Conservation (phyloP, 2,797 vertebrate genomes). For the Netta rufina region DNA sequence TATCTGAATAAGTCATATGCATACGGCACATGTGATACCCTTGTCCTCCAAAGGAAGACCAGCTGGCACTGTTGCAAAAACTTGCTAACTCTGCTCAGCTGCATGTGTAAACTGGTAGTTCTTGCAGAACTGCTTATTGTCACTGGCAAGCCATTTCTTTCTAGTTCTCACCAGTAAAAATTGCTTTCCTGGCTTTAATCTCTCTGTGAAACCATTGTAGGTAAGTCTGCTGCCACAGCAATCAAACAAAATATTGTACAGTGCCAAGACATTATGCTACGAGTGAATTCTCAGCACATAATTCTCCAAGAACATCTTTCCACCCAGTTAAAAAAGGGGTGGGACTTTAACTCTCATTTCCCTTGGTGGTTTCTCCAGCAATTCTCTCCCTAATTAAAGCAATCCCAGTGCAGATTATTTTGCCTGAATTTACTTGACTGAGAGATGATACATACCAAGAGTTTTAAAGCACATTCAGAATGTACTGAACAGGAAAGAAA, state of each 20-base stretch:
- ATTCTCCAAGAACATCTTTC: conserved; percentile 23
- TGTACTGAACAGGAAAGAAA: background rate
- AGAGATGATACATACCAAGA: background rate
- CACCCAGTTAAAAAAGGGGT: background rate
- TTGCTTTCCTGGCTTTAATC: background rate
- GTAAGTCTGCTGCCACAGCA: conserved; percentile 35
- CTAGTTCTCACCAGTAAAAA: background rate
- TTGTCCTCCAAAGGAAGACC: background rate
- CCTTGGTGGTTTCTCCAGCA: background rate
- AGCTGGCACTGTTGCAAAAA: conserved; percentile 25
- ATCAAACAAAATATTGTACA: background rate
- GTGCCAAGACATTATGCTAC: background rate
- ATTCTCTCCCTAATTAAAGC: background rate
- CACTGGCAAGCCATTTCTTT: background rate
- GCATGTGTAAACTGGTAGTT: background rate
- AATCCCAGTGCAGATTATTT: background rate
- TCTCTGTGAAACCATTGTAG: background rate
- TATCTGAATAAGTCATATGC: background rate
- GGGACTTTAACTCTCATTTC: background rate
- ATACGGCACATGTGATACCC: background rate
- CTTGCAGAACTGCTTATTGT: background rate
- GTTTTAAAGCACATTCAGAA: background rate
- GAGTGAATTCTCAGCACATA: background rate
- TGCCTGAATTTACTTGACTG: background rate
- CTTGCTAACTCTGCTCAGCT: background rate